Percentiles rank a stretch among this genome's conserved stretches.
Conservation (phyloP, 1,140 invertebrate species). For the Drosophila oshimai region DNA sequence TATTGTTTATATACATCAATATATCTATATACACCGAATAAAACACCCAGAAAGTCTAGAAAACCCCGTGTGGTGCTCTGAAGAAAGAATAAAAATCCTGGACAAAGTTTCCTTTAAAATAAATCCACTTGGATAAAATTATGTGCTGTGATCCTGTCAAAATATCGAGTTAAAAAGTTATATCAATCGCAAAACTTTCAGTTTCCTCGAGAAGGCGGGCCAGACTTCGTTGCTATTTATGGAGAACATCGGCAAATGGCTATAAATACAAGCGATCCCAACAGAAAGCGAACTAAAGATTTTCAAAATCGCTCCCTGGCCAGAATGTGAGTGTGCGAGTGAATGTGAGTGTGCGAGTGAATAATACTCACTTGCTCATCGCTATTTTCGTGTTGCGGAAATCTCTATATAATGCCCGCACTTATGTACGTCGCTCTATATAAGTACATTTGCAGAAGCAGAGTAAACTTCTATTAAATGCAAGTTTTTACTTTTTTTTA, state of each 20-base stretch:
- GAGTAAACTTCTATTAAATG: background rate
- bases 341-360: conserved; percentile 46
- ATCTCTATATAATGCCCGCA: conserved; percentile 38
- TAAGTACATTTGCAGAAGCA: background rate
- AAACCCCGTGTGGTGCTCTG: conserved; percentile 2
- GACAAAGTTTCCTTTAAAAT: conserved; percentile 9
- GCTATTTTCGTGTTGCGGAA: conserved; percentile 72
- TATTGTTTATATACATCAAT: conserved; percentile 40
- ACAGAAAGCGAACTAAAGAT: conserved; percentile 20
- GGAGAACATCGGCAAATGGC: conserved; percentile 57
- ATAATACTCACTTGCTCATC: conserved; percentile 75
- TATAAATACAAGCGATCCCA: conserved; percentile 53
- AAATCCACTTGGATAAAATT: conserved; percentile 17
- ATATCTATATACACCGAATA: background rate
- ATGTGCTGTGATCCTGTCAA: conserved; percentile 14
- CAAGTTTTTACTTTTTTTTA: background rate
- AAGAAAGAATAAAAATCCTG: conserved; percentile 25
- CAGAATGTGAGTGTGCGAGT: conserved; percentile 31
- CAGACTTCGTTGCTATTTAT: conserved; percentile 61
- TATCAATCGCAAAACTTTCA: conserved; percentile 15
- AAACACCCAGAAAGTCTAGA: conserved; percentile 9
- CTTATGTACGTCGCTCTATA: conserved; percentile 2
- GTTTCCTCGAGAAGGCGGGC: conserved; percentile 20
- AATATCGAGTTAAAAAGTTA: conserved; percentile 11
- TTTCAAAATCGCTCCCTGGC: conserved; percentile 26